A percentile compares a stretch with the other conserved stretches of the same genome.
phyloP scores from a whole-genome alignment of 2,797 vertebrate genomes.

The Leptoclinus maculatus region DNA sequence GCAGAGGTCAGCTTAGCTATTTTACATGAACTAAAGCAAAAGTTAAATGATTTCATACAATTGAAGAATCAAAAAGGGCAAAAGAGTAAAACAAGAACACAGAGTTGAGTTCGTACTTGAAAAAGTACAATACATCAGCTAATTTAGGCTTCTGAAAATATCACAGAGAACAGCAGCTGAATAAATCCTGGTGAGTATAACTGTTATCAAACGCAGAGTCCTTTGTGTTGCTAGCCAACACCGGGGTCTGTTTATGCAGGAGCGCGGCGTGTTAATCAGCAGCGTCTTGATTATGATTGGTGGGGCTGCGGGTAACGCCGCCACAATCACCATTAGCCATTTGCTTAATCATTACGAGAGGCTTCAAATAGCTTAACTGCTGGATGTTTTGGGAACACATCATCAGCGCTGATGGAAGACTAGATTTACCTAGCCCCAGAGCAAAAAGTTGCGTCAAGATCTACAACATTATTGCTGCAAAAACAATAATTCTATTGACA shows the following conservation, averaged over 20 bases:
- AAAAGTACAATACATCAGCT: background rate
- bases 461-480: constrained; percentile 30
- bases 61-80: background rate
- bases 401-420: constrained; percentile 64
- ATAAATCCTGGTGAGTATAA: constrained; percentile 62
- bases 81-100: background rate
- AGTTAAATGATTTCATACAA: background rate
- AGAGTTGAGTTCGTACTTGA: background rate
- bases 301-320: constrained; percentile 59
- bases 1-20: background rate
- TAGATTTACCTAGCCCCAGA: constrained; percentile 47
- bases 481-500: constrained; percentile 50
- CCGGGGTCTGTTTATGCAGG: constrained; percentile 66
- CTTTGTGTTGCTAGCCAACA: constrained; percentile 61
- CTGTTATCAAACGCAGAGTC: constrained; percentile 65
- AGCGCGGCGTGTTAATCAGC: constrained; percentile 74
- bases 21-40: constrained; percentile 10
- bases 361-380: constrained; percentile 58
- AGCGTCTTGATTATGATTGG: constrained; percentile 78
- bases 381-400: constrained; percentile 59
- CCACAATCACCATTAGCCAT: constrained; percentile 67
- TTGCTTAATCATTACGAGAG: constrained; percentile 68
- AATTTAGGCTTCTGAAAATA: constrained; percentile 38
- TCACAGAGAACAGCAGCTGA: constrained; percentile 48
- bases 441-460: constrained; percentile 30